Percentiles rank a stretch among this genome's conserved stretches.
phyloP scores from a whole-genome alignment of 2,797 vertebrate species.

The Epinephelus awoara region DNA sequence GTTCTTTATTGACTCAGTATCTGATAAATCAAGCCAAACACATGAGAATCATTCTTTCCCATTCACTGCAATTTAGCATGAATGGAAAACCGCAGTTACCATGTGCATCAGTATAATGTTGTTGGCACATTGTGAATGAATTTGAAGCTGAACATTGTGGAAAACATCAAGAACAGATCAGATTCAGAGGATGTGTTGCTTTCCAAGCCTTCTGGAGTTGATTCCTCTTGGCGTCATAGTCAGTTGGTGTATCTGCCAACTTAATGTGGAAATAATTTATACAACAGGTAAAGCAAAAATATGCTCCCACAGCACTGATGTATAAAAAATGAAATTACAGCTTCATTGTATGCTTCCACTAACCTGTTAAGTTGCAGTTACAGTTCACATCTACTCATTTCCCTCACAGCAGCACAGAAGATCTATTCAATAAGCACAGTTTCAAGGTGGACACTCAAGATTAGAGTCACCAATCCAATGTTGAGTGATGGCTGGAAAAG shows the following conservation, averaged over 20 bases:
- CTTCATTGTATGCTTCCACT: no score
- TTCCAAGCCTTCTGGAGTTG: constrained; percentile 33
- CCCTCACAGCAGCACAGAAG: no score
- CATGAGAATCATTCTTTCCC: background rate
- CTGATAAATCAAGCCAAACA: constrained; percentile 4
- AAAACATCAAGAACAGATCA: constrained; percentile 38
- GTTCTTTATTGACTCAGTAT: background rate
- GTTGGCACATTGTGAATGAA: constrained; percentile 33
- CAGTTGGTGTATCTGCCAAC: background rate
- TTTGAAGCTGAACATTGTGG: constrained; percentile 34
- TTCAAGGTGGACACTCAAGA: no score
- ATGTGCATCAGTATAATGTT: constrained; percentile 18
- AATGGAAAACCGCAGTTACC: constrained; percentile 13
- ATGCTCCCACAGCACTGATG: background rate
- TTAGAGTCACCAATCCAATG: no score
- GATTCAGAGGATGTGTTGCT: constrained; percentile 12
- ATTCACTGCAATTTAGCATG: constrained; percentile 17
- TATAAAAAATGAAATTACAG: background rate
- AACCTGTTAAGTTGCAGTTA: no score
- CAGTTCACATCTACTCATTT: no score
- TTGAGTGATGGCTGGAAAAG: no score
- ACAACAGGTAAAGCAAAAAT: background rate
- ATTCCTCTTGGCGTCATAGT: constrained; percentile 7
- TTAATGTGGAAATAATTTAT: constrained; percentile 28
- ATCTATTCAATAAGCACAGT: no score